phyloP scores from a whole-genome alignment of 2,888 invertebrate species.

The Scaeva pyrastri region DNA sequence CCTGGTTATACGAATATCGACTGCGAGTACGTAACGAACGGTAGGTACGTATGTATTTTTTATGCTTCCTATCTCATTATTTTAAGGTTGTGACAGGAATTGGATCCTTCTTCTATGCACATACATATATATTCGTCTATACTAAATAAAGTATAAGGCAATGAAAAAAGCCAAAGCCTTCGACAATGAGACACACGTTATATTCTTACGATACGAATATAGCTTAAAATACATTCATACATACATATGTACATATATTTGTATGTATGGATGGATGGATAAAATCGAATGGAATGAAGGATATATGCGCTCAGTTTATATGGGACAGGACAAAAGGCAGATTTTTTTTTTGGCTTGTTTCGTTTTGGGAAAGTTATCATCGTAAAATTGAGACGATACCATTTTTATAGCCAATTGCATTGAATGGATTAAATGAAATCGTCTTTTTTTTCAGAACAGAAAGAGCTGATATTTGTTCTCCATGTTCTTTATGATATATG shows the following conservation, averaged over 20 bases:
- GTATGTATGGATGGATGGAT: not conserved
- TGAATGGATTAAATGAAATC: slow-evolving; percentile 62
- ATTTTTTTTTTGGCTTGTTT: not conserved
- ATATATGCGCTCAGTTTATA: not conserved
- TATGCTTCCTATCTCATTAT: slow-evolving; percentile 35
- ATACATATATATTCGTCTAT: slow-evolving; percentile 5
- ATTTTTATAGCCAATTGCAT: slow-evolving; percentile 70
- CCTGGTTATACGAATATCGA: no score
- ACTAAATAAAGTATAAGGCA: slow-evolving; percentile 44
- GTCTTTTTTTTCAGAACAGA: slow-evolving; percentile 14
- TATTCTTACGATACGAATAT: not conserved
- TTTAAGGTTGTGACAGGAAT: slow-evolving; percentile 52
- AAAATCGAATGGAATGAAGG: not conserved
- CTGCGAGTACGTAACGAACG: no score
- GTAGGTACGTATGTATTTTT: slow-evolving; percentile 19
- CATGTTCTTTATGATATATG: slow-evolving; percentile 5
- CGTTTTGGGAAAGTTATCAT: slow-evolving; percentile 58
- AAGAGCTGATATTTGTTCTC: not conserved
- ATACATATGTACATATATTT: slow-evolving; percentile 11
- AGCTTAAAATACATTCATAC: no score
- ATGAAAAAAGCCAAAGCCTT: not conserved
- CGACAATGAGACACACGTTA: slow-evolving; percentile 34
- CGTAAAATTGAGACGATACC: slow-evolving; percentile 57
- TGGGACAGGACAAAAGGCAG: not conserved
- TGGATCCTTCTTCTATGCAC: slow-evolving; percentile 29